Evolutionary conservation across 2,888 invertebrate species (phyloP).

Genomic region (Mimas tiliae): DNA sequence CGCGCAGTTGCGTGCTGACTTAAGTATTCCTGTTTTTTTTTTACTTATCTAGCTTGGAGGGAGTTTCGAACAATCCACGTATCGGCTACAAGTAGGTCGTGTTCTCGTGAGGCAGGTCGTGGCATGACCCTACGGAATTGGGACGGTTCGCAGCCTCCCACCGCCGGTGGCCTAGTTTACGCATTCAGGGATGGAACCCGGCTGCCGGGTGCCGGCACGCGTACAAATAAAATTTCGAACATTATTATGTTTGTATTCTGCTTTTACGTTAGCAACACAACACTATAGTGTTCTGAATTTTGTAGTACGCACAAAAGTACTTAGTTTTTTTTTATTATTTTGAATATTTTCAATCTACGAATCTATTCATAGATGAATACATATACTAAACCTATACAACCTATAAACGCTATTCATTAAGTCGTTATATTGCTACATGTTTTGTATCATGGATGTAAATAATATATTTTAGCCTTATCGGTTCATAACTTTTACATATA

Average conservation of each 20-base stretch:
- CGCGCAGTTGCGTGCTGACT: constrained; percentile 43
- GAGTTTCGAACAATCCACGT: constrained; percentile 25
- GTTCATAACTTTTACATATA: too few relatives aligned
- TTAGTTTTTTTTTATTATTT: too few relatives aligned
- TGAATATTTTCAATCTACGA: too few relatives aligned
- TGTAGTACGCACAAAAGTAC: too few relatives aligned
- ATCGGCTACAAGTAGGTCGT: constrained; percentile 56
- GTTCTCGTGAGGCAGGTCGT: constrained; percentile 67
- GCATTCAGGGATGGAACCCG: constrained; percentile 46
- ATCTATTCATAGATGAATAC: too few relatives aligned
- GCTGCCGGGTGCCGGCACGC: constrained; percentile 37
- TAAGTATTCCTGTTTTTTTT: constrained; percentile 22
- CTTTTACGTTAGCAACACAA: constrained; percentile 12
- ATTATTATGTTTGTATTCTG: constrained; percentile 7
- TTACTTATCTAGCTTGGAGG: constrained; percentile 7
- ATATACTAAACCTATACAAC: too few relatives aligned
- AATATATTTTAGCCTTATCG: too few relatives aligned
- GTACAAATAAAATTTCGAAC: constrained; percentile 33
- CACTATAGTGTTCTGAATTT: not conserved
- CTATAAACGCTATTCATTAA: too few relatives aligned
- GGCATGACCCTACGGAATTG: constrained; percentile 54
- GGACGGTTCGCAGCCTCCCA: constrained; percentile 49
- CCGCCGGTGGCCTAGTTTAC: constrained; percentile 51
- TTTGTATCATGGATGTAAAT: too few relatives aligned
- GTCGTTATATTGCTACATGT: too few relatives aligned